phyloP scores from a whole-genome alignment of 2,113 vertebrate genomes.

The Theristicus caerulescens region DNA sequence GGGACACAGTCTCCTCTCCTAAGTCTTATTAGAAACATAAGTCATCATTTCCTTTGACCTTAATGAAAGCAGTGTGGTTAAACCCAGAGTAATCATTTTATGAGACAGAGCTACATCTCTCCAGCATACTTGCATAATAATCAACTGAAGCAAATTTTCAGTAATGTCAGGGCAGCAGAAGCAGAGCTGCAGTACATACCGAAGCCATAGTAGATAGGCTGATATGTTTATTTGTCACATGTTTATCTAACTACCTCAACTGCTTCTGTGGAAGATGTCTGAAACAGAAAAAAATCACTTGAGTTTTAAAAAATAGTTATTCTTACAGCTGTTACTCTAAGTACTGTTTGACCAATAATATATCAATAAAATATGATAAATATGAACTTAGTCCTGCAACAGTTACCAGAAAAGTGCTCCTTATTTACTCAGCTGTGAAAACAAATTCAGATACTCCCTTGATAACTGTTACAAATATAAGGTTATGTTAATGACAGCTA shows the following conservation, averaged over 20 bases:
- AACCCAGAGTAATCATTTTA: constrained; percentile 17
- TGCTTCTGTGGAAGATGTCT: background rate
- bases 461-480: background rate
- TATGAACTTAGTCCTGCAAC: background rate
- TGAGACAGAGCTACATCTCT: background rate
- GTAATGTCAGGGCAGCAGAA: background rate
- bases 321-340: background rate
- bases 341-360: background rate
- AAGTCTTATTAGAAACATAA: background rate
- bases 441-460: background rate
- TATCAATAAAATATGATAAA: background rate
- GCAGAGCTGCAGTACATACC: background rate
- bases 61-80: constrained; percentile 15
- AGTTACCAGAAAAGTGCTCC: background rate
- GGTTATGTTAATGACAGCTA: background rate
- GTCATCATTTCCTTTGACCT: background rate
- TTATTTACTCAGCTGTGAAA: constrained; percentile 12
- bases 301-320: background rate
- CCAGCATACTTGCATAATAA: background rate
- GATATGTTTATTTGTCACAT: rapidly evolving
- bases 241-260: background rate
- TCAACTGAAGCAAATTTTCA: background rate
- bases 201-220: background rate
- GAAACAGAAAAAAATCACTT: background rate
- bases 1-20: background rate